phyloP scores from a whole-genome alignment of 1,140 invertebrate genomes.

The Pseudobourletiella spinata region DNA sequence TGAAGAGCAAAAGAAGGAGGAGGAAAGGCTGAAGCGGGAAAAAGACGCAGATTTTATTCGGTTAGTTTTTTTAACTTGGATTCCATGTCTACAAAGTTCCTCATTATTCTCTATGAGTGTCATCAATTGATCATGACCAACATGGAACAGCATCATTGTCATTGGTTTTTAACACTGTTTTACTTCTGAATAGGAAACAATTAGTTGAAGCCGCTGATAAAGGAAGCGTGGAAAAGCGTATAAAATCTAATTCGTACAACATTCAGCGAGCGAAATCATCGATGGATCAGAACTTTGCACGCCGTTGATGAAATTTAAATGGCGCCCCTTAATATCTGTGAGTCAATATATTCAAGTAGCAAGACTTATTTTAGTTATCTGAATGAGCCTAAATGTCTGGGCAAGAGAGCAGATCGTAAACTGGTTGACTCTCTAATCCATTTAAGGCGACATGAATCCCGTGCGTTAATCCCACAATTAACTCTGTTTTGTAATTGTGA shows the following conservation, averaged over 20 bases:
- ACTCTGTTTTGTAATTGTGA: too few relatives aligned
- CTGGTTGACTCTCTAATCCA: conserved; percentile 28
- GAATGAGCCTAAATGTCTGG: conserved; percentile 30
- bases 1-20: conserved; percentile 54
- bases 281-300: conserved; percentile 65
- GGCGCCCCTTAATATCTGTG: too few relatives aligned
- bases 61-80: too few relatives aligned
- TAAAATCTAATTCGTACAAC: conserved; percentile 71
- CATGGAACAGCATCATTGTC: background rate
- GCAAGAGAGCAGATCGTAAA: conserved; percentile 21
- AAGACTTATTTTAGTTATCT: too few relatives aligned
- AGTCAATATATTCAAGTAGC: too few relatives aligned
- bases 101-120: too few relatives aligned
- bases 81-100: too few relatives aligned
- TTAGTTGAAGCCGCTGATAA: conserved; percentile 55
- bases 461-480: conserved; percentile 28
- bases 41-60: conserved; percentile 49
- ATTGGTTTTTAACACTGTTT: conserved; percentile 3
- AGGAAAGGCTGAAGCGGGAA: conserved; percentile 41
- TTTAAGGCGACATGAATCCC: conserved; percentile 26
- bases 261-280: conserved; percentile 58
- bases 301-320: too few relatives aligned
- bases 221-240: conserved; percentile 60
- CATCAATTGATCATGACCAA: background rate
- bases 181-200: conserved; percentile 51